These are phyloP conservation scores for Rhysida immarginata DNA, from an alignment of 1,140 invertebrate species.

Conservation along the genomic window DNA sequence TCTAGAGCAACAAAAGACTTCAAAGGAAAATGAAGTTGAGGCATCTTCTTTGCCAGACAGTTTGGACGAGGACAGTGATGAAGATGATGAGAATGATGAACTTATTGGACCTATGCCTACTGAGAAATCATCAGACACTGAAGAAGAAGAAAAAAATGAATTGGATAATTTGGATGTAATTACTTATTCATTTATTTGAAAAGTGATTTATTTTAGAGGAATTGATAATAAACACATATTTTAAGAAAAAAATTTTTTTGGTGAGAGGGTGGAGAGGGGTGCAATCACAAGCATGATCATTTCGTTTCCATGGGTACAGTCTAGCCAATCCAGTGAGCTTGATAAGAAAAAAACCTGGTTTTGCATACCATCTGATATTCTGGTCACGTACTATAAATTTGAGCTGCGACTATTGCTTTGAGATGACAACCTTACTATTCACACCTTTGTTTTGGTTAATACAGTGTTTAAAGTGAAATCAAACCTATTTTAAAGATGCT, in stretches of 20 bases:
- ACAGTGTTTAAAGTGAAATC: no score
- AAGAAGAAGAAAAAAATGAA: constrained; percentile 10
- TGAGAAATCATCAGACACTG: constrained; percentile 12
- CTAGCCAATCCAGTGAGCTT: no score
- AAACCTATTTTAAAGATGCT: no score
- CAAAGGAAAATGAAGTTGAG: not conserved
- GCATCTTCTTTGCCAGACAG: not conserved
- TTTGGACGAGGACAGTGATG: constrained; percentile 20
- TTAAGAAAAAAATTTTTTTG: constrained; percentile 7
- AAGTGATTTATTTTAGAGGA: not conserved
- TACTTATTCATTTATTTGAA: constrained; percentile 2
- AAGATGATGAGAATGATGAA: constrained; percentile 35
- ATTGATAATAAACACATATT: constrained; percentile 2
- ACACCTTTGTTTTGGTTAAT: no score
- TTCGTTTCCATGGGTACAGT: no score
- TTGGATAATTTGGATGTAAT: constrained; percentile 6
- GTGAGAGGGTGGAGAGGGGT: constrained; percentile 18
- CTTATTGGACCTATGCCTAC: constrained; percentile 45
- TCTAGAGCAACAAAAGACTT: not conserved
- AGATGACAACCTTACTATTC: no score
- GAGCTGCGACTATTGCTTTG: no score
- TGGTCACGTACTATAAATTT: no score
- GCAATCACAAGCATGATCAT: no score
- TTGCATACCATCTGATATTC: no score
- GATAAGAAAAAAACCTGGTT: no score